A percentile compares a stretch with the other conserved stretches of the same genome.
Conservation (phyloP, 2,113 vertebrate genomes). For the Cochlearius cochlearius region DNA sequence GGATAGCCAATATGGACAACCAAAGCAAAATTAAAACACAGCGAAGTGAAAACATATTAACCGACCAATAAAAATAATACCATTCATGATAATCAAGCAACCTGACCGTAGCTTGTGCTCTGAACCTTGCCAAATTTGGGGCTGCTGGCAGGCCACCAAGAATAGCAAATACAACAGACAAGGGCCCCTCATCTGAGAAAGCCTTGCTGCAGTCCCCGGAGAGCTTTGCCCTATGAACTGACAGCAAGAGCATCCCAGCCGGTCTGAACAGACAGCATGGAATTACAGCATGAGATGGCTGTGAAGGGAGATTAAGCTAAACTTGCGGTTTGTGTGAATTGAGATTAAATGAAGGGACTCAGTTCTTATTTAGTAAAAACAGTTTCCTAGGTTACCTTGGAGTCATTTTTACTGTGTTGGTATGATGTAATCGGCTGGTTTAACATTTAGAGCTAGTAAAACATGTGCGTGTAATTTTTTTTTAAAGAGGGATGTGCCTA, state of each 20-base stretch:
- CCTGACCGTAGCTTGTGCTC: neutral
- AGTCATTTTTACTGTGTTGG: slow-evolving; percentile 44
- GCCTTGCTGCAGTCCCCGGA: neutral
- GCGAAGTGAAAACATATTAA: slow-evolving; percentile 16
- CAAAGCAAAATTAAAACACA: neutral
- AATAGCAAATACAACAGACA: slow-evolving; percentile 42
- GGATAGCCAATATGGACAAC: neutral
- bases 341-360: slow-evolving; percentile 41
- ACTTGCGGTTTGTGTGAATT: neutral
- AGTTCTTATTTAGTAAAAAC: slow-evolving; percentile 67
- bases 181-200: slow-evolving; percentile 51
- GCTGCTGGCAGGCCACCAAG: slow-evolving; percentile 51
- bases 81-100: slow-evolving; percentile 11
- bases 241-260: neutral
- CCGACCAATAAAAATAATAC: slow-evolving; percentile 37
- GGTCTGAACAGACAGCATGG: neutral
- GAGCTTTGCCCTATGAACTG: neutral
- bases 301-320: neutral
- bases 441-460: slow-evolving; percentile 57
- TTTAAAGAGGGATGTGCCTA: neutral
- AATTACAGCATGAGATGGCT: neutral
- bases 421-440: slow-evolving; percentile 67
- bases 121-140: slow-evolving; percentile 54
- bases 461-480: neutral
- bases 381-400: slow-evolving; percentile 68